Percentiles rank a stretch among this genome's conserved stretches.
These are phyloP conservation scores for Tupaia chinensis DNA, from an alignment of 2,113 vertebrate genomes.

Conservation along the genomic window DNA sequence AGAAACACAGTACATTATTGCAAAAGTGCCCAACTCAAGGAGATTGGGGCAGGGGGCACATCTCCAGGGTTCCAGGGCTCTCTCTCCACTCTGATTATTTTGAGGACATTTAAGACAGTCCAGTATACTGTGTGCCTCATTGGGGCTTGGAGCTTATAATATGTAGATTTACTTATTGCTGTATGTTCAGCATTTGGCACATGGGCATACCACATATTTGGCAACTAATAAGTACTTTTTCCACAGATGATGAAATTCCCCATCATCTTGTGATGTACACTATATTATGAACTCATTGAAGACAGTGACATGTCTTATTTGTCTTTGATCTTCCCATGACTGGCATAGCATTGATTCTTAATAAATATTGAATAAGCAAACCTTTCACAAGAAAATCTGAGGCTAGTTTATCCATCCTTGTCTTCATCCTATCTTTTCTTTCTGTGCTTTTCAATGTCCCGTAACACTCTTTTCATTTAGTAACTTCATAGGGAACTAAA, in stretches of 20 bases:
- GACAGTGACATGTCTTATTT: background rate
- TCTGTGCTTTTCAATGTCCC: background rate
- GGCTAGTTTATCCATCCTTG: background rate
- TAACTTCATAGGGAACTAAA: background rate
- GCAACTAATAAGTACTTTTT: conserved; percentile 7
- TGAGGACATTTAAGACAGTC: background rate
- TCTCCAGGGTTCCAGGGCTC: background rate
- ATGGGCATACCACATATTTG: background rate
- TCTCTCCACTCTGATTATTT: background rate
- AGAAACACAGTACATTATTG: background rate
- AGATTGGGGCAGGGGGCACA: background rate
- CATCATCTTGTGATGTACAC: background rate
- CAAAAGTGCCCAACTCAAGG: background rate
- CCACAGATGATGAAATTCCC: background rate
- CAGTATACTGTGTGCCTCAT: background rate
- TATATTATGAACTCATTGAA: conserved; percentile 40
- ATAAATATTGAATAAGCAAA: conserved; percentile 23
- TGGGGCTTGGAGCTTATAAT: background rate
- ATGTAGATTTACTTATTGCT: background rate
- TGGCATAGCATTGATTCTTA: conserved; percentile 19
- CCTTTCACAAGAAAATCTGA: conserved; percentile 27
- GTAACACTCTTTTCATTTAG: background rate
- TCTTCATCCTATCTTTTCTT: background rate
- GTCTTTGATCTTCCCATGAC: background rate
- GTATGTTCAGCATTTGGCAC: background rate